Conservation (phyloP, 2,888 invertebrate genomes). For the Thelaira solivaga region DNA sequence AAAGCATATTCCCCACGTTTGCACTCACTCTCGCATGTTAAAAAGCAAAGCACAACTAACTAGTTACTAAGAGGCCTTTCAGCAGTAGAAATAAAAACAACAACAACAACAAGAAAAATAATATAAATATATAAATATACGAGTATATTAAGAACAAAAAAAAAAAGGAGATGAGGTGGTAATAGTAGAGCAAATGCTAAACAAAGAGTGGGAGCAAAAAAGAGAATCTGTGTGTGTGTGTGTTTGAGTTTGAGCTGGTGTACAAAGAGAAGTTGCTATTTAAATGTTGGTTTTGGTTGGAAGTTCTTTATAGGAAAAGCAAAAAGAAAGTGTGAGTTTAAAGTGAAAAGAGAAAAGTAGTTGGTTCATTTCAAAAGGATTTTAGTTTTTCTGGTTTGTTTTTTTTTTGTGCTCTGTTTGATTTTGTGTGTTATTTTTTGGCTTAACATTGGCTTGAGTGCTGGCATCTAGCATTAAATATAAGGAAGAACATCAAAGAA, state of each 20-base stretch:
- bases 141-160: background rate
- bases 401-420: too few relatives aligned
- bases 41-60: slow-evolving; percentile 40
- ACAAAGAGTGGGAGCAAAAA: slow-evolving; percentile 2
- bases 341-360: slow-evolving; percentile 28
- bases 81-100: slow-evolving; percentile 27
- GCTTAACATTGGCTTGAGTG: slow-evolving; percentile 56
- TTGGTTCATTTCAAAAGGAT: slow-evolving; percentile 51
- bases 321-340: slow-evolving; percentile 24
- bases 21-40: slow-evolving; percentile 23
- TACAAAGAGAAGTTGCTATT: slow-evolving; percentile 1
- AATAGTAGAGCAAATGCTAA: background rate
- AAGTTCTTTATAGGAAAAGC: background rate
- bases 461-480: slow-evolving; percentile 22
- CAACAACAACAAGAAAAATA: slow-evolving; percentile 29
- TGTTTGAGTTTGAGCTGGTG: background rate
- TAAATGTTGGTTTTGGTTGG: background rate
- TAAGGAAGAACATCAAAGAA: background rate
- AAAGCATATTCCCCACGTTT: slow-evolving; percentile 60
- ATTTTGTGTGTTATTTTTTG: slow-evolving; percentile 47
- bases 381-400: slow-evolving; percentile 56
- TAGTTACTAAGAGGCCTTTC: slow-evolving; percentile 53
- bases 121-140: too few relatives aligned
- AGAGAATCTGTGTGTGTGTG: background rate
- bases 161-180: too few relatives aligned